Base-by-base conservation (phyloP, 2,113 vertebrate species). In the Sardina pilchardus region DNA sequence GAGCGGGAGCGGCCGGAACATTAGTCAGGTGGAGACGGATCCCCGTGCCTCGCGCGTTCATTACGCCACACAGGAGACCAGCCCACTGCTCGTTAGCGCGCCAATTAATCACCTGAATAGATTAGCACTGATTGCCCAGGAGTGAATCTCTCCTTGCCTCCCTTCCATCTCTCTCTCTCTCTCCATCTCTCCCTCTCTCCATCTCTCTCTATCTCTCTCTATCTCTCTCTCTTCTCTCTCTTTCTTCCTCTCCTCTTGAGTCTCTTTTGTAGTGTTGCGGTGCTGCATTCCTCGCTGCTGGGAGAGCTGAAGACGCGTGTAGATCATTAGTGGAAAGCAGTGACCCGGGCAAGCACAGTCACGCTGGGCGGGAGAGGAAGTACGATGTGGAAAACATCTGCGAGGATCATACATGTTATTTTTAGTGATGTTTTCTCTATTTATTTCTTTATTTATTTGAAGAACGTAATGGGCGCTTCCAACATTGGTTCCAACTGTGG, bases 71-170 rank as follows among this genome's bases (percentile, higher is more conserved):
- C 78, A 30, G 63, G 83, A 85, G 81, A 87, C 47, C 78, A 80
- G 34, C 50, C 26, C 53, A n/a, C 85, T 85, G 47, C 89, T 90
- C 83, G 81, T 91, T 91, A 91, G 87, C 82, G 63, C 80, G 48
- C 83, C 63, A 30, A 86, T 88, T 90, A 89, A 91, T 90, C 89
- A 91, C 82, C 78, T 67, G 84, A 81, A 85, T 87, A 83, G 85
- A 89, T 88, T 84, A 88, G 44, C 42, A 87, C 81, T 85, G 85
- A 86, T 90, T 90, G 78, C 87, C 63, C 48, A 83, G 71, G 67
- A 86, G 82, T 83, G 34, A 82, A 81, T 85, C 56, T 84, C 71
- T 86, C 26, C n/a, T 24, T 24, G 4, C 63, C n/a, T 12, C 4
- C 59, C 30, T 12, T 26, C 63, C 10, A 24, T 67, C n/a, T 10